These are phyloP conservation scores for Euclidia mi DNA, from an alignment of 2,888 invertebrate species.

Conservation along the genomic window DNA sequence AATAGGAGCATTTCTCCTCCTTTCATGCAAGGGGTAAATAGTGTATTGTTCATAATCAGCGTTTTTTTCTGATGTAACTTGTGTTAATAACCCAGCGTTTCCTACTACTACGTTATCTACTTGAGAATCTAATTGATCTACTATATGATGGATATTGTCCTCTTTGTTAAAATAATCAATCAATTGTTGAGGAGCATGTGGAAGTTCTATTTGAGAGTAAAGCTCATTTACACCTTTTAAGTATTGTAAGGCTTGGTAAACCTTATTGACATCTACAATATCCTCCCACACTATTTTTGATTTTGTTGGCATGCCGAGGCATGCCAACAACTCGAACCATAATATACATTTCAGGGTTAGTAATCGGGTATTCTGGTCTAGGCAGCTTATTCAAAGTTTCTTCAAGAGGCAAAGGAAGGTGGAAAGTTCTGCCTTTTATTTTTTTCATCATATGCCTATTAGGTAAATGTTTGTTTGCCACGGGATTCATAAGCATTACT, in stretches of 20 bases:
- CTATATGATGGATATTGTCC: too few species aligned
- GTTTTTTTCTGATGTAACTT: not conserved
- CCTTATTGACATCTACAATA: constrained; percentile 1
- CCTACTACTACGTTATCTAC: too few species aligned
- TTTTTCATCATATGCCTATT: constrained; percentile 4
- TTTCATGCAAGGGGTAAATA: constrained; percentile 4
- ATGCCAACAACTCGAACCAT: not conserved
- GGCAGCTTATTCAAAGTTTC: not conserved
- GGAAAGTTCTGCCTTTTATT: constrained; percentile 2
- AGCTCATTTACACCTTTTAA: not conserved
- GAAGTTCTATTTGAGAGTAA: not conserved
- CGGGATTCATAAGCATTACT: not conserved
- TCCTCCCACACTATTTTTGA: constrained; percentile 1
- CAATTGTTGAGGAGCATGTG: not conserved
- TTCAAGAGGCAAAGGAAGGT: not conserved
- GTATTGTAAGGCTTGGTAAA: not conserved
- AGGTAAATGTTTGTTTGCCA: constrained; percentile 1
- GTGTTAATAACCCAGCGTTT: not conserved
- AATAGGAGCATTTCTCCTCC: constrained; percentile 21
- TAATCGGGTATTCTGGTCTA: not conserved
- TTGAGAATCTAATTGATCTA: too few species aligned
- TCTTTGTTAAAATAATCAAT: too few species aligned
- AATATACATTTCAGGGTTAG: not conserved
- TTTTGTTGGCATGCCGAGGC: constrained; percentile 4
- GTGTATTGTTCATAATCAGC: constrained; percentile 6